Evolutionary conservation across 1,140 invertebrate species (phyloP), one percentile per base, ranked within the genome.

Genomic region (Eufriesea mexicana): DNA sequence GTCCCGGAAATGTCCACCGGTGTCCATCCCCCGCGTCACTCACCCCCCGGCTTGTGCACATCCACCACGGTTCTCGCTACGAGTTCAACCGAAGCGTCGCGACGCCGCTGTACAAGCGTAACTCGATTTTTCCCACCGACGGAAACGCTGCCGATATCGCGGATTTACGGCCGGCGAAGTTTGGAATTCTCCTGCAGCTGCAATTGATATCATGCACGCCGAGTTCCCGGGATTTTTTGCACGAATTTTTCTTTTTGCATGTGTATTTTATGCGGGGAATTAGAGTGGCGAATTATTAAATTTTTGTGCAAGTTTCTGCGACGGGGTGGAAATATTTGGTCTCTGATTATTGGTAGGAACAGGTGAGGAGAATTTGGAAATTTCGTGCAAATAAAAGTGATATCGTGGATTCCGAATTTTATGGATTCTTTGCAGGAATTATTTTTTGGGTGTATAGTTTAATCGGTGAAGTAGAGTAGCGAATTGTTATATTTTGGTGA

Each of bases 1-100:
- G 8, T n/a, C 23, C 25, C 74, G 74, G 74, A 83, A 77, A 83
- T 75, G 51, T 68, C 35, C 59, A 28, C 51, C 61, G 35, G 35
- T 18, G 20, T 55, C 62, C 28, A 23, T 12, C 23, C 20, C 20
- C 51, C 71, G 8, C 47, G 4, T 25, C 55, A 18, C 62, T 61
- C 79, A 25, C 25, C 23, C 25, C 23, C n/a, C 5, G 42, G 45
- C 49, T 23, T n/a, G n/a, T n/a, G n/a, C n/a, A n/a, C n/a, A n/a
- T n/a, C n/a, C n/a, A n/a, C n/a, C n/a, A n/a, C n/a, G 5, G 16
- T 16, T 28, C 59, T 67, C 23, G n/a, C 5, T 9, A 20, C n/a
- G 16, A 0, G 16, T 28, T 20, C 16, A 10, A 62, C n/a, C 25
- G 28, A 12, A 4, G 2, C 16, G 2, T 25, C 35, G 45, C 16